Evolutionary conservation across 2,888 invertebrate species (phyloP), one percentile per base, ranked within the genome.

Genomic region (Hirtodrosophila confusa): DNA sequence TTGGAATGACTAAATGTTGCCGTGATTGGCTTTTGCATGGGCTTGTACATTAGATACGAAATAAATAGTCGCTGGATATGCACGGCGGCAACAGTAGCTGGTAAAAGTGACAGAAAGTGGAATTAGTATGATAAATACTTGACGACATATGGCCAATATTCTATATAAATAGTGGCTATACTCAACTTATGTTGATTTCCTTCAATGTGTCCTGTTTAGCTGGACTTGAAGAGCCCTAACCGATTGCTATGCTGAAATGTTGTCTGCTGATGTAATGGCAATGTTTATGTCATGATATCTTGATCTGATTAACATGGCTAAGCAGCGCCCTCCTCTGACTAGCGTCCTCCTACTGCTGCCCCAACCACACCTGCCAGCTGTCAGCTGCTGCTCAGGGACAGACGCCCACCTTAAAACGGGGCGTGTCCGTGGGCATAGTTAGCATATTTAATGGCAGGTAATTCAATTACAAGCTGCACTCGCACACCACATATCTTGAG

Each of bases 1-100:
- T 82, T 63, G 82, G 84, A 77, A 86, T 86, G 82, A 82, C 82
- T 82, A 82, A 82, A 82, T 86, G 86, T 64, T 70, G 67, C 71
- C 50, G 53, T 86, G 82, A 82, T 82, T 82, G 79, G 57, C 49
- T 73, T 69, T 72, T 75, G 76, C 77, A 68, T 66, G 62, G 54
- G 53, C 60, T 71, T 75, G 70, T 63, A 43, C 49, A 64, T 54
- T 65, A 48, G 75, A 84, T 75, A 71, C 51, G 48, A 44, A 44
- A 54, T 74, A 62, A 65, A 69, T 45, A 62, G 51, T 43, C 24
- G 41, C 40, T 50, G 44, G 39, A 65, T 65, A 55, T 40, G 44
- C 47, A n/a, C 44, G 35, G 50, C 55, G 60, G 69, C 47, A 51
- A 31, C 36, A 43, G 40, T 55, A 47, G 54, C 24, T 35, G 43